phyloP scores from a whole-genome alignment of 2,797 vertebrate species.

The Gouania willdenowi region DNA sequence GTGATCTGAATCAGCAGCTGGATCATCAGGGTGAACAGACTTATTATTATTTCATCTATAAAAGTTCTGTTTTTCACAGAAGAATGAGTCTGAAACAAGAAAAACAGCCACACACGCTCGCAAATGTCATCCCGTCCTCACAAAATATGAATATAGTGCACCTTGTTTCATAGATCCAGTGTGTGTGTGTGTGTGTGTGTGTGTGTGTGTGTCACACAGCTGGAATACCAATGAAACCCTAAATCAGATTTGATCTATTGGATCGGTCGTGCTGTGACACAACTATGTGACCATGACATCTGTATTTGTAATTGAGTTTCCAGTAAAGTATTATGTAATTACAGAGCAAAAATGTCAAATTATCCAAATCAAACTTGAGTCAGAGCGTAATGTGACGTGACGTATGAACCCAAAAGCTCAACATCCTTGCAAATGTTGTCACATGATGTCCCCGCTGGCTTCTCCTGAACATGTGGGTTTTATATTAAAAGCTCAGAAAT shows the following conservation, averaged over 20 bases:
- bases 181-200: neutral
- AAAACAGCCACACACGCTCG: too few relatives aligned
- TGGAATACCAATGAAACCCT: slow-evolving; percentile 27
- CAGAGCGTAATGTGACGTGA: neutral
- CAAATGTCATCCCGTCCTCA: too few relatives aligned
- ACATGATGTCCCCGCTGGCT: too few relatives aligned
- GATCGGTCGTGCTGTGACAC: slow-evolving; percentile 5
- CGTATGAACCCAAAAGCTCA: neutral
- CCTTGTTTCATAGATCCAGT: too few relatives aligned
- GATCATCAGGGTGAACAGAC: slow-evolving; percentile 3
- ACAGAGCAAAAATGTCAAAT: slow-evolving; percentile 1
- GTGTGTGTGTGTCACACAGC: neutral
- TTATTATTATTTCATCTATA: too few relatives aligned
- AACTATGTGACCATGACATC: slow-evolving; percentile 37
- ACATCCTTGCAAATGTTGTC: neutral
- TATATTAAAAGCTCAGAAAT: too few relatives aligned
- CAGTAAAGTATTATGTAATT: slow-evolving; percentile 9
- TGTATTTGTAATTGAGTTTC: slow-evolving; percentile 17
- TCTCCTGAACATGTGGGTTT: too few relatives aligned
- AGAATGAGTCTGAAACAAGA: too few relatives aligned
- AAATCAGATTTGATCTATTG: slow-evolving; percentile 23
- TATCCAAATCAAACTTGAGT: neutral
- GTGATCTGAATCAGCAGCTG: slow-evolving; percentile 33
- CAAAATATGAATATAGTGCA: too few relatives aligned
- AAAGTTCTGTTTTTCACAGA: too few relatives aligned